Conservation (phyloP, 2,113 vertebrate genomes). For the Cynopterus brachyotis region DNA sequence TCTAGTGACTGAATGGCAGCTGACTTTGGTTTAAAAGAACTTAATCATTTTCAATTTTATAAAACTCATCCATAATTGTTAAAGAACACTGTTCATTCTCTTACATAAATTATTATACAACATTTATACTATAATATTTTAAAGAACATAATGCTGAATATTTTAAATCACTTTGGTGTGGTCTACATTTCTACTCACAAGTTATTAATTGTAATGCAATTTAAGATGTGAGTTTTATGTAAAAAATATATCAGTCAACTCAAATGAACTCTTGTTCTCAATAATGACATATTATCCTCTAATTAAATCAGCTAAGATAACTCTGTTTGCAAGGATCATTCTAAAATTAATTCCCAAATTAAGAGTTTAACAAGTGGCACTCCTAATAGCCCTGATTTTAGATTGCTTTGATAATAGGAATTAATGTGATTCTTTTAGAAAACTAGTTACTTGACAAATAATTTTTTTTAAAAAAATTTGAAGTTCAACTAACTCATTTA, state of each 20-base stretch:
- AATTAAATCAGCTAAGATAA: constrained; percentile 56
- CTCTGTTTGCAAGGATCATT: constrained; percentile 20
- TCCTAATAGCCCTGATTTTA: constrained; percentile 21
- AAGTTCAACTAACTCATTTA: constrained; percentile 38
- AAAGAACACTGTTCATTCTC: background rate
- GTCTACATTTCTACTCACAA: constrained; percentile 35
- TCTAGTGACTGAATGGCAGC: background rate
- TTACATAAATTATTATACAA: constrained; percentile 7
- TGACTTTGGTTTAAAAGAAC: background rate
- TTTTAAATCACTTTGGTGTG: constrained; percentile 32
- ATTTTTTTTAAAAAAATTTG: background rate
- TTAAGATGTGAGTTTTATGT: constrained; percentile 24
- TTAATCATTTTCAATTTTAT: constrained; percentile 1
- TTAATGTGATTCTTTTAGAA: constrained; percentile 53
- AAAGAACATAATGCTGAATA: background rate
- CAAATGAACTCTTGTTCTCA: constrained; percentile 53
- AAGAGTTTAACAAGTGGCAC: constrained; percentile 28
- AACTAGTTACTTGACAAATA: constrained; percentile 20
- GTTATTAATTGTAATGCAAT: constrained; percentile 12
- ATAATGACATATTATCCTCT: constrained; percentile 4
- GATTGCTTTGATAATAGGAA: constrained; percentile 48
- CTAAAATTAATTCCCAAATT: constrained; percentile 44
- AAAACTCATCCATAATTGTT: background rate
- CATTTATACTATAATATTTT: constrained; percentile 12
- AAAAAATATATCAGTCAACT: constrained; percentile 39